Conservation (phyloP, 2,888 invertebrate genomes). For the Pristionchus maxplancki region DNA sequence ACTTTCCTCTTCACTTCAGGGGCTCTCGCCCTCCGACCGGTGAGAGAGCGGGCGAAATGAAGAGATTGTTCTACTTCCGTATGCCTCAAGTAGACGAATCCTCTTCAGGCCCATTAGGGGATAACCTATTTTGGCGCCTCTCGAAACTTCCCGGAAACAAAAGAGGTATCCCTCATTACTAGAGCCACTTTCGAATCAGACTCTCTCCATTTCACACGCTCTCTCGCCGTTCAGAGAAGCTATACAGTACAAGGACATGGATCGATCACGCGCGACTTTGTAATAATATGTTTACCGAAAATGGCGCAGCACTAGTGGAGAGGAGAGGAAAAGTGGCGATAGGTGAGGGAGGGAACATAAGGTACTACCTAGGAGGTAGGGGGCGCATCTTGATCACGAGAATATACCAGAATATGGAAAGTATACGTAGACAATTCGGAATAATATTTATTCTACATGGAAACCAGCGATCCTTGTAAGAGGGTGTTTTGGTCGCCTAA, state of each 20-base stretch:
- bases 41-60: not conserved
- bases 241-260: not conserved
- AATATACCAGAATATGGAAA: no score
- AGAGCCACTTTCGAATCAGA: no score
- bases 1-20: not conserved
- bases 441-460: no score
- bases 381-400: not conserved
- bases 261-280: not conserved
- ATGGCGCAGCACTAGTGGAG: not conserved
- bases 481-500: not conserved
- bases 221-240: not conserved
- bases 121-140: slow-evolving; percentile 13
- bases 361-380: not conserved
- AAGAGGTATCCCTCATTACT: no score
- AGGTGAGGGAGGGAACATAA: not conserved
- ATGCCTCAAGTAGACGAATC: not conserved
- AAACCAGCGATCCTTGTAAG: not conserved
- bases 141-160: slow-evolving; percentile 10
- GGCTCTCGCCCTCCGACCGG: not conserved
- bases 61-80: slow-evolving; percentile 16
- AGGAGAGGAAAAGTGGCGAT: no score
- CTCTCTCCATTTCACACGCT: not conserved
- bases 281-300: slow-evolving; percentile 22
- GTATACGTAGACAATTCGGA: no score
- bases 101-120: slow-evolving; percentile 21